Base-by-base conservation (phyloP, 2,113 vertebrate species). In the Alouatta palliata region DNA sequence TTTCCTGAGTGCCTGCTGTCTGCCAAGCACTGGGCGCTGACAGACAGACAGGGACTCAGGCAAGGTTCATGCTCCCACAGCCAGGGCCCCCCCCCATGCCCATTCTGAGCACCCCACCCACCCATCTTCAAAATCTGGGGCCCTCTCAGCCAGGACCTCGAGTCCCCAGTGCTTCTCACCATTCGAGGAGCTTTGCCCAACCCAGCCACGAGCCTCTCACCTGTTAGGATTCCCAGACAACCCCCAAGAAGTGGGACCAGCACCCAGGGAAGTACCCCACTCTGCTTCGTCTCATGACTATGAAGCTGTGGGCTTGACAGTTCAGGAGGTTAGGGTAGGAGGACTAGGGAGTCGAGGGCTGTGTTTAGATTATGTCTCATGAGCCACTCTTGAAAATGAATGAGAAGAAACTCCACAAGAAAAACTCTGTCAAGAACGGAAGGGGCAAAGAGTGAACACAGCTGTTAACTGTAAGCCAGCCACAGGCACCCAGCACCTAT, bases 321-420 rank as follows among this genome's bases (percentile, higher is more conserved):
- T 54, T 58, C 37, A 1, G 17, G 93, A 77, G 81, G 61, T 73
- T 23, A 84, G 71, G 68, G 70, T 1, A 0, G 75, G n/a, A 76
- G 32, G 54, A 52, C 68, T 17, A 20, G n/a, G 49, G 43, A 27
- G 10, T 23, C 32, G 40, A 88, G 84, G 73, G 85, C 68, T 94
- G 32, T 83, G 68, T 92, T 93, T 80, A 77, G 90, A 80, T 95
- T 77, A 93, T 19, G 58, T 84, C 49, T 66, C 49, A 47, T 30
- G 86, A 97, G 80, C 47, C 61, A 77, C 91, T 95, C 79, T 79
- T 64, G 58, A 71, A 92, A 91, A 58, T 54, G 61, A 94, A 87
- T 61, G 56, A 77, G 77, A 81, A 76, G 70, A 94, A 91, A 84
- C 45, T 91, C 95, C 95, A 86, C 80, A 56, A 93, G 89, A 79